These are phyloP conservation scores for Acipenser transmontanus DNA, from an alignment of 2,797 vertebrate species.

Conservation along the genomic window DNA sequence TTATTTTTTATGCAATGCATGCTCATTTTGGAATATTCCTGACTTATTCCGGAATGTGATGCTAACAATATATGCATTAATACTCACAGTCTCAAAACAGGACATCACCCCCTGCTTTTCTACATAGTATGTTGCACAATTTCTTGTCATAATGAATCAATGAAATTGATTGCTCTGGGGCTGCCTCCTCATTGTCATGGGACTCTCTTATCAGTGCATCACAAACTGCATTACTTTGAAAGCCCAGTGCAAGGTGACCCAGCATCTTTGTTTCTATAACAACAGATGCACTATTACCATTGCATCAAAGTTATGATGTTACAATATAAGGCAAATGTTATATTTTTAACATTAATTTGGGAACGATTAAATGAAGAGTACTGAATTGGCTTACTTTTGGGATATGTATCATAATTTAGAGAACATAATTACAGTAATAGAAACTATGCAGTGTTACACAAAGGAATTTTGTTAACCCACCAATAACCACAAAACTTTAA, in stretches of 20 bases:
- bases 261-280: neutral
- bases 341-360: neutral
- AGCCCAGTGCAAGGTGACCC: slow-evolving; percentile 26
- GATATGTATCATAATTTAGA: too few relatives aligned
- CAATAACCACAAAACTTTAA: too few relatives aligned
- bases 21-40: slow-evolving; percentile 7
- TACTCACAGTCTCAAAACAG: neutral
- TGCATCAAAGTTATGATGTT: neutral
- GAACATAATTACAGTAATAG: too few relatives aligned
- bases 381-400: neutral
- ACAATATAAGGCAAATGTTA: neutral
- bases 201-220: slow-evolving; percentile 15
- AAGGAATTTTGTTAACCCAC: too few relatives aligned
- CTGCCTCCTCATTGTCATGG: slow-evolving; percentile 25
- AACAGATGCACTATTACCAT: neutral
- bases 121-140: slow-evolving; percentile 31
- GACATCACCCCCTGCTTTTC: neutral
- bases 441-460: too few relatives aligned
- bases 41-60: too few relatives aligned
- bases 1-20: slow-evolving; percentile 34
- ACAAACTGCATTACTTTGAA: slow-evolving; percentile 18
- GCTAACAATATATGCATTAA: neutral
- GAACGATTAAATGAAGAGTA: neutral
- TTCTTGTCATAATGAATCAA: slow-evolving; percentile 12
- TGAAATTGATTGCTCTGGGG: neutral